Percentiles rank a stretch among this genome's conserved stretches.
Evolutionary conservation across 1,140 invertebrate genomes (phyloP).

Genomic region (Trachelipus rathkii): DNA sequence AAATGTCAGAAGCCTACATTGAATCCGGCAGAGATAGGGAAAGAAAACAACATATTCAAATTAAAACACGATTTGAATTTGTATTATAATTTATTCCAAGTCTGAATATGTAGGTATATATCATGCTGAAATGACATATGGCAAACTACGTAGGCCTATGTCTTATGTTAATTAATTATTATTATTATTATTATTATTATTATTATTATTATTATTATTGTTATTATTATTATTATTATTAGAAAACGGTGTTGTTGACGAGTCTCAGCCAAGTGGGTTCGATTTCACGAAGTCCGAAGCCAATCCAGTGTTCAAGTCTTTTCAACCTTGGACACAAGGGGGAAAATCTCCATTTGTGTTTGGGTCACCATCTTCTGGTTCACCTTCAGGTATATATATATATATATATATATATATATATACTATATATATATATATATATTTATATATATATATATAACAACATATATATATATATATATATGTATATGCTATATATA

Average conservation of each 20-base stretch:
- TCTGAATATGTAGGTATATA: no score
- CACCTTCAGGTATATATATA: conserved; percentile 14
- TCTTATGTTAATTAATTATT: no score
- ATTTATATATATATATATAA: conserved; percentile 27
- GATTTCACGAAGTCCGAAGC: conserved; percentile 40
- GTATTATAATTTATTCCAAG: no score
- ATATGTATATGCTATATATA: conserved; percentile 24
- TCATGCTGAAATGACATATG: no score
- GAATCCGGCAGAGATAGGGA: no score
- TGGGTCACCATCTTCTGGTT: conserved; percentile 34
- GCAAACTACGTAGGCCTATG: no score
- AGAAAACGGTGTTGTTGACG: conserved; percentile 24
- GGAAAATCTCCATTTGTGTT: conserved; percentile 37
- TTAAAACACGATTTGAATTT: no score
- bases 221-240: no score
- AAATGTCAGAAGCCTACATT: no score
- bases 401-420: conserved; percentile 25
- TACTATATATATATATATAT: conserved; percentile 26
- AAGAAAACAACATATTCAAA: no score
- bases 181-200: no score
- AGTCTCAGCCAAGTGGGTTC: conserved; percentile 31
- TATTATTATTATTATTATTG: no score
- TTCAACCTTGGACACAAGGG: conserved; percentile 27
- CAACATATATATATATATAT: conserved; percentile 26
- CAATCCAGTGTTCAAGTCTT: conserved; percentile 37